Base-by-base conservation (phyloP, 2,888 invertebrate genomes). In the Scaptomyza parva region DNA sequence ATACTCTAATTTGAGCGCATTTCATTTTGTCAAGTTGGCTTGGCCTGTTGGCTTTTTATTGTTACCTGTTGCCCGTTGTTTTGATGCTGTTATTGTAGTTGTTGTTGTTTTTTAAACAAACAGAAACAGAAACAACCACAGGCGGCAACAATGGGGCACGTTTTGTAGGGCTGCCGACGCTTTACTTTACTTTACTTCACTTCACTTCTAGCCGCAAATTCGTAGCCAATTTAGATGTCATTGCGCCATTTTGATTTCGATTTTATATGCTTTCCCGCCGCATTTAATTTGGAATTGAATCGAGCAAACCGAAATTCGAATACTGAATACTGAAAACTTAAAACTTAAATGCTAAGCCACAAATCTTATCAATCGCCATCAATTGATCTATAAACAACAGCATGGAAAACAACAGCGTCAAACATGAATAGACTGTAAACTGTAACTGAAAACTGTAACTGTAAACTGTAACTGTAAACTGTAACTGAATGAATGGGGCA, bases 221-320 rank as follows among this genome's bases (percentile, higher is more conserved):
- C 65, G 86, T 72, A 64, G 65, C 71, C 83, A 88, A 83, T 83
- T 88, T 80, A 86, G 88, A 88, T 86, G 88, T 79, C 86, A 83
- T 88, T 88, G 76, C 81, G 85, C 76, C 87, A 81, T 81, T 86
- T 76, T 68, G 67, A 87, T 70, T 84, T 71, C 59, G 72, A 61
- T 84, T 76, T 52, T 52, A 64, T 58, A 67, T 70, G 55, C 79
- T 71, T 66, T 58, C 73, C 64, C 61, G 64, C 64, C 61, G 64
- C 69, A 71, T 57, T 78, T 75, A 51, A 63, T 61, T 83, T 30
- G 60, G 72, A 70, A 61, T 68, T 50, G 48, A 64, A 74, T 26
- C 43, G 30, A 57, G 59, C 55, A 39, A 40, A 64, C 5, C 28
- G 24, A 24, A 39, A 40, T 61, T 4, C 28, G 24, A 24, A 22